phyloP scores from a whole-genome alignment of 2,888 invertebrate species.

The Seira ritae region DNA sequence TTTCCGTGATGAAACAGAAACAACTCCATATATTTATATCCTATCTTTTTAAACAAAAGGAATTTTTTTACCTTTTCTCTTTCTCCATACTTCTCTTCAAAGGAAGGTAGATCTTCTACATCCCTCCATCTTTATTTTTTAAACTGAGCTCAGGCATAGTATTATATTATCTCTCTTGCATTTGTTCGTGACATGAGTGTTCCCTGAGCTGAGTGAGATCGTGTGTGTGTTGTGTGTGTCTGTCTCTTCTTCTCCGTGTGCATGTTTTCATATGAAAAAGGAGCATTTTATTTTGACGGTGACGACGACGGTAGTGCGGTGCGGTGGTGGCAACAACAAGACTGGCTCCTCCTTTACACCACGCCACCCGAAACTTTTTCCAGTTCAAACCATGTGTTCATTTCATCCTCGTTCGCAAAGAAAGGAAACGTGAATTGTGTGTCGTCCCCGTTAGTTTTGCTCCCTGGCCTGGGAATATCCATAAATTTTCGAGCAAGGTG shows the following conservation, averaged over 20 bases:
- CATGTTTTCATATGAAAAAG: not conserved
- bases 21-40: constrained; percentile 3
- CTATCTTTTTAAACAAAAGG: not conserved
- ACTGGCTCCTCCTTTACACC: too few relatives aligned
- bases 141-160: not conserved
- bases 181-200: constrained; percentile 10
- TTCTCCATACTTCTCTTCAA: too few relatives aligned
- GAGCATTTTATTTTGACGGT: not conserved
- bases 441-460: constrained; percentile 4
- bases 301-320: too few relatives aligned
- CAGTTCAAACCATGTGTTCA: not conserved
- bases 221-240: too few relatives aligned
- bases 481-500: constrained; percentile 39
- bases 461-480: constrained; percentile 29
- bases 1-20: constrained; percentile 46
- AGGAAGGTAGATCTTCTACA: too few relatives aligned
- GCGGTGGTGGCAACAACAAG: too few relatives aligned
- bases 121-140: too few relatives aligned
- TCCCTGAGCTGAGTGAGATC: too few relatives aligned
- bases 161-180: not conserved
- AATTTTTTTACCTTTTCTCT: too few relatives aligned
- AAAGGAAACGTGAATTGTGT: constrained; percentile 17
- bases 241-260: too few relatives aligned
- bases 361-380: not conserved
- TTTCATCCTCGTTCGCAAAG: not conserved